Base-by-base conservation (phyloP, 2,113 vertebrate genomes). In the Tricholaema leucomelas region DNA sequence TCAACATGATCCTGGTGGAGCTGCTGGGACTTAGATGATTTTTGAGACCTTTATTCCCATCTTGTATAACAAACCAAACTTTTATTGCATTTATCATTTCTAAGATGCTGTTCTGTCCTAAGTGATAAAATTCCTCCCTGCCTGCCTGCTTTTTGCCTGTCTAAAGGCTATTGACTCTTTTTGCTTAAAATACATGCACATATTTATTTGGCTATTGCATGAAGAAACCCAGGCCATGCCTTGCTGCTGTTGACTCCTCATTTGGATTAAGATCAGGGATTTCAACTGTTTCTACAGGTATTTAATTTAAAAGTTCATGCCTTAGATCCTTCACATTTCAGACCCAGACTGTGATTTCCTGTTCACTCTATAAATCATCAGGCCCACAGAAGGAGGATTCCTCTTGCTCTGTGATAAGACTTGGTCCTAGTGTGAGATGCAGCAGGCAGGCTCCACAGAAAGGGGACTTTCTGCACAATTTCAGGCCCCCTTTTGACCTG, bases 41-140 rank as follows among this genome's bases (percentile, higher is more conserved):
- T 85, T 80, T 33, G 23, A 85, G 59, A 36, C 5, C 12, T 78
- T 60, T 72, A 2, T 71, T 80, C n/a, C 58, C 72, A 44, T 56
- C 61, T 61, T 71, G 24, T 5, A 25, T 12, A 65, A 54, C 55
- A 65, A 89, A 82, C 24, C 27, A 48, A 12, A 12, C 71, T 88
- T 93, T 85, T 91, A 75, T n/a, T 64, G 46, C 35, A 56, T 77
- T 82, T 83, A 86, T 64, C 8, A 35, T 88, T 86, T 83, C 28
- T 61, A 78, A 85, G 72, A 71, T 6, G 5, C 10, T 46, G 18
- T 60, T 67, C 48, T 72, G 55, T 54, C 60, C 48, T 67, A 50
- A 73, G 67, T 64, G 38, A 90, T 64, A 33, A 35, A 59, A 83
- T 59, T 81, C 61, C 33, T 76, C 79, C 76, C 42, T 35, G 35